A percentile compares a stretch with the other conserved stretches of the same genome.
Conservation (phyloP, 2,113 vertebrate species). For the Anoura caudifer region DNA sequence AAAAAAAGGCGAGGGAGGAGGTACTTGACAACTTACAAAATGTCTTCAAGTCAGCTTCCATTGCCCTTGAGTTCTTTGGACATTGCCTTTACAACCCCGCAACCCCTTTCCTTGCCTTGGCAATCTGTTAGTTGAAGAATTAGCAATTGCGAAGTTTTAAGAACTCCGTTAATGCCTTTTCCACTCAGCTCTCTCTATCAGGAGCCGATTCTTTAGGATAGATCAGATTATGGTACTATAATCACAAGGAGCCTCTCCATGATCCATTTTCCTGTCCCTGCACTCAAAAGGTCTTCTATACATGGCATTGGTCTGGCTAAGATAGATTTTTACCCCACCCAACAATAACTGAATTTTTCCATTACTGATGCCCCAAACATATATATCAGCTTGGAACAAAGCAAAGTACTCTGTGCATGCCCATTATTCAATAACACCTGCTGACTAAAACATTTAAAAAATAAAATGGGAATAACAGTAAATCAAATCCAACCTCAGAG, state of each 20-base stretch:
- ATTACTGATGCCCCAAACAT: background rate
- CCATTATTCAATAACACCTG: background rate
- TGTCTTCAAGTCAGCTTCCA: background rate
- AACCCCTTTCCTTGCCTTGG: background rate
- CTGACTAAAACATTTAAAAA: background rate
- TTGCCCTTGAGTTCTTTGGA: background rate
- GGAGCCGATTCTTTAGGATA: background rate
- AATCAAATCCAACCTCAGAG: background rate
- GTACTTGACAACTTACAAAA: background rate
- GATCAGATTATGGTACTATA: background rate
- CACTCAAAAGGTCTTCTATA: background rate
- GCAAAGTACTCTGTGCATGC: background rate
- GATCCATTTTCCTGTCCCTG: background rate
- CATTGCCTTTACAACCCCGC: background rate
- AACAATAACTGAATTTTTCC: background rate
- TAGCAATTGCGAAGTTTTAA: background rate
- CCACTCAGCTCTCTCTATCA: background rate
- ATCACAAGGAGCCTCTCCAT: background rate
- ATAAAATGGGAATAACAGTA: background rate
- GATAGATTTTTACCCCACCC: background rate
- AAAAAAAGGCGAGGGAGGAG: too few species aligned
- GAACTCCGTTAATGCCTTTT: background rate
- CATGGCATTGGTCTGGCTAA: background rate
- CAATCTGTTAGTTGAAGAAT: background rate
- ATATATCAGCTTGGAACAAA: background rate